Base-by-base conservation (phyloP, 2,888 invertebrate genomes). In the Pseudococcus viburni region DNA sequence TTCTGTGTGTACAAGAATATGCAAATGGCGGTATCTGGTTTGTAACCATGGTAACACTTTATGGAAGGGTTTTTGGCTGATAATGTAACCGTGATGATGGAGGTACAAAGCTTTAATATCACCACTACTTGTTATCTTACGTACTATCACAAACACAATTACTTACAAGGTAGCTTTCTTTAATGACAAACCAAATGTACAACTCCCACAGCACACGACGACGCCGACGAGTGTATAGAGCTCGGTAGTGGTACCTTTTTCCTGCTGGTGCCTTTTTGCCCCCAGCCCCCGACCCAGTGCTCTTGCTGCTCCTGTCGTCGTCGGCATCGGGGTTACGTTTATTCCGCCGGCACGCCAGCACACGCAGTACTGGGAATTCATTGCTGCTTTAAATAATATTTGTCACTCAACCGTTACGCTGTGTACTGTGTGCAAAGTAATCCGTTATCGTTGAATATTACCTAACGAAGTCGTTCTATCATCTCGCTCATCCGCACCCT, bases 11-110 rank as follows among this genome's bases (percentile, higher is more conserved):
- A 51, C 59, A 51, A 88, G 80, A 88, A 88, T 88, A 88, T 88
- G 88, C 88, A 88, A 88, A 88, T 88, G 88, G 88, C 88, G 88
- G 88, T 88, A 88, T 88, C 88, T 80, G 83, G 88, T 88, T 88
- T 73, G 88, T 88, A 46, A 39, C 77, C 88, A 88, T 88, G 51
- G 88, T 51, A 88, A 88, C 88, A 77, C 55, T 59, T 88, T 88
- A 88, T 59, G 68, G 68, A 88, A 55, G 88, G 88, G 48, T 88
- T 88, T 88, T 80, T 51, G 88, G 88, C 80, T 88, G 88, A 88
- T 88, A 83, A 88, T 88, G 88, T 88, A 83, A 88, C 26, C 88
- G 88, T 88, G 88, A 80, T 88, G 88, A 88, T 88, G 88, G 88
- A 88, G 88, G 88, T 88, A 88, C 88, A 83, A 77, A 80, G 80